These are phyloP conservation scores for Montipora cactus DNA, from an alignment of 64 coral and sea anemone genomes.

Conservation along the genomic window DNA sequence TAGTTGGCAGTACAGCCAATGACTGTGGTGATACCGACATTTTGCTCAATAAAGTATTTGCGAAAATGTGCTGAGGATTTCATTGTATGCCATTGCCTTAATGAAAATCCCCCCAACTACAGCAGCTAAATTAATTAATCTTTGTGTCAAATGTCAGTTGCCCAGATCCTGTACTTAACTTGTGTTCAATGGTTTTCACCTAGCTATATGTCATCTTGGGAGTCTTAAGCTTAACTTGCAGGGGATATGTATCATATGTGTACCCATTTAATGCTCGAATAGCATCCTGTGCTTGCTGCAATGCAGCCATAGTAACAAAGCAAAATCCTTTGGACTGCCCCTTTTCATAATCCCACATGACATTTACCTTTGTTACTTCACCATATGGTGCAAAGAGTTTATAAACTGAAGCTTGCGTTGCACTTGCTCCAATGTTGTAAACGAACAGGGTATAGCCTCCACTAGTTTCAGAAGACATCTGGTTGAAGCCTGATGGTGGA, in stretches of 20 bases:
- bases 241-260: conserved; percentile 55
- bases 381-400: conserved; percentile 77
- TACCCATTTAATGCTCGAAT: conserved; percentile 76
- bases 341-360: conserved; percentile 92
- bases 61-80: no score
- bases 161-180: not conserved
- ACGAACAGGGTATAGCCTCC: conserved; percentile 76
- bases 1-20: no score
- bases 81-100: no score
- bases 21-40: no score
- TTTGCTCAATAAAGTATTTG: no score
- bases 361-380: conserved; percentile 76
- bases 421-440: conserved; percentile 76
- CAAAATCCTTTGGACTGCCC: conserved; percentile 85
- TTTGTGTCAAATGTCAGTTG: not conserved
- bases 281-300: conserved; percentile 63
- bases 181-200: not conserved
- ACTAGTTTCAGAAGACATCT: not conserved
- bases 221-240: conserved; percentile 83
- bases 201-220: conserved; percentile 3
- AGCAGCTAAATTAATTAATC: no score
- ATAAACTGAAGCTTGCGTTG: conserved; percentile 71
- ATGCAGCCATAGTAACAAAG: conserved; percentile 89
- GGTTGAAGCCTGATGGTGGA: conserved; percentile 22
- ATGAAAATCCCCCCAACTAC: no score